Conservation (phyloP, 2,797 vertebrate genomes). For the Aldrovandia affinis region DNA sequence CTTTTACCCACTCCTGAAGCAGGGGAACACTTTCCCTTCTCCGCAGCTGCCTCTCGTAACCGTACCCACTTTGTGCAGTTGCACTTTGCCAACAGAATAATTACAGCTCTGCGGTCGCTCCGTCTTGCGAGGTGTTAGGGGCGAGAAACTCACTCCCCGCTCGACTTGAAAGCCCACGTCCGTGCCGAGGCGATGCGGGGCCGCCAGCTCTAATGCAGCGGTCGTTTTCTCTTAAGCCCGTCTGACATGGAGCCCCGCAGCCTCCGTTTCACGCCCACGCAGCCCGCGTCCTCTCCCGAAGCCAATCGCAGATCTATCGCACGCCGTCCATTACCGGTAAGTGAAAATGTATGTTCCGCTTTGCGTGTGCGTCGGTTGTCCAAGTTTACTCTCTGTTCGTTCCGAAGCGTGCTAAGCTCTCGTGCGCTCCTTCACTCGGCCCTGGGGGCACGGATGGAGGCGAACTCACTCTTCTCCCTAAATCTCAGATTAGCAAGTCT, state of each 20-base stretch:
- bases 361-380: not conserved
- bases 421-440: not conserved
- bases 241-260: not conserved
- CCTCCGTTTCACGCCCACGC: not conserved
- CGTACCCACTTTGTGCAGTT: constrained; percentile 8
- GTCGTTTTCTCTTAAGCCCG: not conserved
- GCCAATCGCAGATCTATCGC: constrained; percentile 5
- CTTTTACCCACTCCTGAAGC: constrained; percentile 20
- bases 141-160: not conserved
- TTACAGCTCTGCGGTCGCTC: too few species aligned
- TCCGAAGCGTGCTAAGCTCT: not conserved
- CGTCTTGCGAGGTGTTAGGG: not conserved
- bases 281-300: not conserved
- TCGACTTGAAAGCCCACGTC: not conserved
- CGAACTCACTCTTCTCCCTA: not conserved
- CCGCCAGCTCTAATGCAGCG: not conserved
- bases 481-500: not conserved
- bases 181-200: not conserved
- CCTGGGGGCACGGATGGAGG: not conserved
- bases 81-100: not conserved
- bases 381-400: not conserved
- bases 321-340: constrained; percentile 27
- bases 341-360: constrained; percentile 29
- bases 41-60: not conserved
- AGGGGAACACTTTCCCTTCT: too few species aligned